Conservation (phyloP, 2,888 invertebrate species). For the Tanytarsus gracilentus region DNA sequence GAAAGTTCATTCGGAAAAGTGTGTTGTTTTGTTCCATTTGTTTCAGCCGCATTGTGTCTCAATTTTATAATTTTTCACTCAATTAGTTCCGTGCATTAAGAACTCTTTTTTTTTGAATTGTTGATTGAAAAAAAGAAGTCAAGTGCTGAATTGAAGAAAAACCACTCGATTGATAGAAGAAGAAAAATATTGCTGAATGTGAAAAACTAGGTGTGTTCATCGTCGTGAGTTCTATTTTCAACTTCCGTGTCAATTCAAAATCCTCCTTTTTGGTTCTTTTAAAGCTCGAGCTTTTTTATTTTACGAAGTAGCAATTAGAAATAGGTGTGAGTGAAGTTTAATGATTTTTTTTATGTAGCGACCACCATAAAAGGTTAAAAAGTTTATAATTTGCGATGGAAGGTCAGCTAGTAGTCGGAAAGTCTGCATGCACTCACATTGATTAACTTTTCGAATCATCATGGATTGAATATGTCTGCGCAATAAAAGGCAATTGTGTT, state of each 20-base stretch:
- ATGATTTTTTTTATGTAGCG: no score
- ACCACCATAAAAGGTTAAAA: neutral
- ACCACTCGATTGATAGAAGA: neutral
- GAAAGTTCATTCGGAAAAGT: constrained; percentile 24
- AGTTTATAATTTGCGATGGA: neutral
- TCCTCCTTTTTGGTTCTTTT: neutral
- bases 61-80: no score
- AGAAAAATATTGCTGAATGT: neutral
- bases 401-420: neutral
- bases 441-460: constrained; percentile 1
- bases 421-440: constrained; percentile 6
- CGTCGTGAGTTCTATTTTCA: neutral
- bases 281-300: neutral
- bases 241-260: neutral
- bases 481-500: neutral
- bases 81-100: no score
- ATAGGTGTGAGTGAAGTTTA: neutral
- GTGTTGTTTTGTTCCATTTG: neutral
- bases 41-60: constrained; percentile 20
- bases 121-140: neutral
- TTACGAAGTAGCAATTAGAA: neutral
- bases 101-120: constrained; percentile 6
- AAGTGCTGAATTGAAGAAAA: no score
- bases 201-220: neutral
- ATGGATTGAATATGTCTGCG: constrained; percentile 2